phyloP scores from a whole-genome alignment of 1,140 invertebrate genomes.

The Drosophila orena region DNA sequence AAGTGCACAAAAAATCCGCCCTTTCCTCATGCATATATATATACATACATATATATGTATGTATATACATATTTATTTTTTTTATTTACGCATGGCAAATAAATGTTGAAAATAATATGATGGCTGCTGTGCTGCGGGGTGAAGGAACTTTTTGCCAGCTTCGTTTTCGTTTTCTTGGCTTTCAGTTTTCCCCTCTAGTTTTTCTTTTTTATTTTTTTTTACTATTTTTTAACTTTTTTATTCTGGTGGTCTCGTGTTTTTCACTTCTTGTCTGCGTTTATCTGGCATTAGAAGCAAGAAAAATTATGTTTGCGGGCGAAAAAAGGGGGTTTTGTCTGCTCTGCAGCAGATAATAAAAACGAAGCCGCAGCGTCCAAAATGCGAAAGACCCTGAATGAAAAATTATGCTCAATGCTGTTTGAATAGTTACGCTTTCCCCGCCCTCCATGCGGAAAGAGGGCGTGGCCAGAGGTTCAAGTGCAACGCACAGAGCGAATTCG shows the following conservation, averaged over 20 bases:
- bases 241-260: slow-evolving; percentile 41
- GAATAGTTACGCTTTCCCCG: slow-evolving; percentile 41
- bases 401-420: slow-evolving; percentile 62
- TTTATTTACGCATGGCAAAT: slow-evolving; percentile 77
- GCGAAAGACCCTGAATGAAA: slow-evolving; percentile 63
- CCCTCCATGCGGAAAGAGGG: background rate
- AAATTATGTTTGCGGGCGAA: slow-evolving; percentile 68
- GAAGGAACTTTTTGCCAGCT: slow-evolving; percentile 65
- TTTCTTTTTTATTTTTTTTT: slow-evolving; percentile 9
- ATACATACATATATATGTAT: background rate
- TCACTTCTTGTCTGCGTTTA: slow-evolving; percentile 69
- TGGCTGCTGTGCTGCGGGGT: slow-evolving; percentile 48
- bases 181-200: slow-evolving; percentile 7
- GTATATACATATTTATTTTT: slow-evolving; percentile 13
- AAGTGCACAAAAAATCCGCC: slow-evolving; percentile 23
- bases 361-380: slow-evolving; percentile 37
- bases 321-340: slow-evolving; percentile 17
- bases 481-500: slow-evolving; percentile 20
- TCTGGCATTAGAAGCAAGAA: slow-evolving; percentile 69
- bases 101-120: slow-evolving; percentile 79
- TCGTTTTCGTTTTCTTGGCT: slow-evolving; percentile 46
- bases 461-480: slow-evolving; percentile 46
- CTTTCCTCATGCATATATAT: slow-evolving; percentile 3
- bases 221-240: slow-evolving; percentile 11
- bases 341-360: slow-evolving; percentile 56